Percentiles rank a stretch among this genome's conserved stretches.
These are phyloP conservation scores for Hippolais icterina DNA, from an alignment of 2,113 vertebrate genomes.

Conservation along the genomic window DNA sequence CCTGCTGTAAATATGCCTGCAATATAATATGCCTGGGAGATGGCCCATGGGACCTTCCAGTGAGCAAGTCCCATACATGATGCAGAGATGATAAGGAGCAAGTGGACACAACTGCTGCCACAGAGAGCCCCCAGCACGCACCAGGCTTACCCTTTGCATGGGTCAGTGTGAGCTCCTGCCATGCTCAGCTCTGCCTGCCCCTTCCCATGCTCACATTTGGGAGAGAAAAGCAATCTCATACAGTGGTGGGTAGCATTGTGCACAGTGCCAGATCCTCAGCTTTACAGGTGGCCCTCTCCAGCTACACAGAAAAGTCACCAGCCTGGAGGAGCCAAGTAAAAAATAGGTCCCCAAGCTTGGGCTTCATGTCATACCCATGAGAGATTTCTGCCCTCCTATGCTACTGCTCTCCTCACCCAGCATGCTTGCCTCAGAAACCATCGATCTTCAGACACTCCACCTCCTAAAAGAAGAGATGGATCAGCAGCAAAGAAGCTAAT, in stretches of 20 bases:
- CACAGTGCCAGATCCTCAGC: not conserved
- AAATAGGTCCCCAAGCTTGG: not conserved
- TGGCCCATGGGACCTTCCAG: not conserved
- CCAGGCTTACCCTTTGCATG: not conserved
- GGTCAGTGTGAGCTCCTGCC: not conserved
- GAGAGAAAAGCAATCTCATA: not conserved
- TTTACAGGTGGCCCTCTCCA: not conserved
- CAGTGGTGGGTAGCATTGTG: fast-evolving
- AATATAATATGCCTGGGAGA: not conserved
- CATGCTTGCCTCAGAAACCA: not conserved
- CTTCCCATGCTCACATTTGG: not conserved
- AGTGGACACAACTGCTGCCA: not conserved
- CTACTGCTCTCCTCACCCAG: not conserved
- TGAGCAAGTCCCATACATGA: not conserved
- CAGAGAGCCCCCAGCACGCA: fast-evolving
- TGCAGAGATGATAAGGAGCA: not conserved
- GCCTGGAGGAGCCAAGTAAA: not conserved
- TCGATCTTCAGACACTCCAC: not conserved
- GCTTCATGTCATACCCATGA: not conserved
- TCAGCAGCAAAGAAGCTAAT: not conserved
- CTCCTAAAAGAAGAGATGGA: not conserved
- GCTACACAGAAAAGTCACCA: not conserved
- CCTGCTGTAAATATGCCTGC: not conserved
- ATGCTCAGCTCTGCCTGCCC: not conserved
- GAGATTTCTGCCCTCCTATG: not conserved